Evolutionary conservation across 2,113 vertebrate genomes (phyloP).

Genomic region (Haliaeetus leucogaster): DNA sequence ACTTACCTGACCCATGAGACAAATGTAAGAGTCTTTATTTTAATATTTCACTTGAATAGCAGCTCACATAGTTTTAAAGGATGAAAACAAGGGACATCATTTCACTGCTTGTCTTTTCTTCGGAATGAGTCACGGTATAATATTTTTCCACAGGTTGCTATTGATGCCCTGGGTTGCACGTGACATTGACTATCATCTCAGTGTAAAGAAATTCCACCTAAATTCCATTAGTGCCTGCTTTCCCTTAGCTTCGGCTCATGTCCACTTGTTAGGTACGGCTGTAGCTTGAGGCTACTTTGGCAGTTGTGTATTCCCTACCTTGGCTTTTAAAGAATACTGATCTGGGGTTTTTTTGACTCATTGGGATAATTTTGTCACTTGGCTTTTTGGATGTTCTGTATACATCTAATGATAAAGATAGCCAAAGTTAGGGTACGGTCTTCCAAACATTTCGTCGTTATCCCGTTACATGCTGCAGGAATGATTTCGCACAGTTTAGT

Average conservation of each 20-base stretch:
- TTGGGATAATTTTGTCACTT: neutral
- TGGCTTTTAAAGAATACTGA: neutral
- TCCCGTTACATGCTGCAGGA: neutral
- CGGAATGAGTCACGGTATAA: neutral
- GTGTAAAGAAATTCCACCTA: constrained; percentile 45
- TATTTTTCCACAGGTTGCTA: constrained; percentile 22
- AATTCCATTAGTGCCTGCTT: constrained; percentile 48
- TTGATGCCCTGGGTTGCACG: neutral
- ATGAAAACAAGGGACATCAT: neutral
- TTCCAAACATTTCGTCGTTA: neutral
- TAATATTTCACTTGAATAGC: neutral
- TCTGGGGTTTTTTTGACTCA: neutral
- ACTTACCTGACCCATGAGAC: neutral
- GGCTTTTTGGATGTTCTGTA: neutral
- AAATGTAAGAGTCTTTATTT: neutral
- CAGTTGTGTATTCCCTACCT: neutral
- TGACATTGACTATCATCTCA: constrained; percentile 2
- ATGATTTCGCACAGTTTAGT: neutral
- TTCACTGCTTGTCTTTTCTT: neutral
- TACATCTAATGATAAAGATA: neutral
- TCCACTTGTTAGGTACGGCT: neutral
- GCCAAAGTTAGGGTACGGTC: neutral
- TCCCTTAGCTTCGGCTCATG: neutral
- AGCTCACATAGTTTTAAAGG: neutral
- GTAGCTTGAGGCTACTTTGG: neutral